Conservation (phyloP, 2,113 vertebrate genomes). For the Pica pica region DNA sequence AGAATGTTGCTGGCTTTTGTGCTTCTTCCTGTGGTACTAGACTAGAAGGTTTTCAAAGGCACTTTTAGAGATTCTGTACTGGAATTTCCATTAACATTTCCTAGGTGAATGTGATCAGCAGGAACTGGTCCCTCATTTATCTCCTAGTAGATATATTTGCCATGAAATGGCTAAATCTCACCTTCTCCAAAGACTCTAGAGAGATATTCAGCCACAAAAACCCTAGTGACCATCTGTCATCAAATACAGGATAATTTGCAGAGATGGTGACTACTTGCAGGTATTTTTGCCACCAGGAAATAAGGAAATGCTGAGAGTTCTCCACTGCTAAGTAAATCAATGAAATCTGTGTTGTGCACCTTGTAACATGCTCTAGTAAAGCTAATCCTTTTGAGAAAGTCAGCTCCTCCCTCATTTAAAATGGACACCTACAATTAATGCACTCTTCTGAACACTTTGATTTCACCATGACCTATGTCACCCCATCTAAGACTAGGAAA, state of each 20-base stretch:
- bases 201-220: not conserved
- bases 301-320: not conserved
- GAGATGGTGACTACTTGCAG: not conserved
- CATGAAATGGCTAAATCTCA: not conserved
- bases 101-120: not conserved
- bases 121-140: not conserved
- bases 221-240: not conserved
- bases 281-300: not conserved
- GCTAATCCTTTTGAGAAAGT: conserved; percentile 2
- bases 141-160: not conserved
- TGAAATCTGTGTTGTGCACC: not conserved
- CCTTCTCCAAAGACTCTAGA: not conserved
- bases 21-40: not conserved
- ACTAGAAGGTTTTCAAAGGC: not conserved
- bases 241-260: not conserved
- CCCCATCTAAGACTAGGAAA: not conserved
- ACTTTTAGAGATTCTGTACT: not conserved
- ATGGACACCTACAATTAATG: conserved; percentile 13
- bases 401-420: not conserved
- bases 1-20: not conserved
- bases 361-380: not conserved
- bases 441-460: not conserved
- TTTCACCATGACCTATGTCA: not conserved
- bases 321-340: not conserved
- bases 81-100: not conserved